Conservation (phyloP, 2,113 vertebrate species). For the Maccullochella peelii region DNA sequence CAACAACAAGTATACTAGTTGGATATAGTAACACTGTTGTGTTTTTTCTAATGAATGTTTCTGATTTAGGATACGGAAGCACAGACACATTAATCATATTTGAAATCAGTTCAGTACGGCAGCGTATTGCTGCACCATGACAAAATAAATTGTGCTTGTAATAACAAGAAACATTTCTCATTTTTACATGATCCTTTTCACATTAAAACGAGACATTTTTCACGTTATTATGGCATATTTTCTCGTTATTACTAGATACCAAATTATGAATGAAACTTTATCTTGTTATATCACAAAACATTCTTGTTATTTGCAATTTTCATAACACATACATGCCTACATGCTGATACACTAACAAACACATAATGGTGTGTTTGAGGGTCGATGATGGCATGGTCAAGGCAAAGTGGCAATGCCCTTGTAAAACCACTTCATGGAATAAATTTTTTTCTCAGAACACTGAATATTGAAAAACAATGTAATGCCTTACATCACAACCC, state of each 20-base stretch:
- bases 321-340: not conserved
- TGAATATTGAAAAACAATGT: slow-evolving; percentile 53
- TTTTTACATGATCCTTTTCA: too few species aligned
- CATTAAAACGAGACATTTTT: too few species aligned
- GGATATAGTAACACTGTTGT: not conserved
- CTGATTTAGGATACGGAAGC: not conserved
- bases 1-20: too few species aligned
- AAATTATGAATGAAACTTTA: too few species aligned
- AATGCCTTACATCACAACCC: slow-evolving; percentile 18
- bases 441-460: slow-evolving; percentile 23
- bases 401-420: slow-evolving; percentile 8
- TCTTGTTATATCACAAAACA: too few species aligned
- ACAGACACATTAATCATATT: not conserved
- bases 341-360: not conserved
- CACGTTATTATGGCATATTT: too few species aligned
- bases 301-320: not conserved
- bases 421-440: slow-evolving; percentile 42
- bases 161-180: too few species aligned
- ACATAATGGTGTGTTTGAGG: not conserved
- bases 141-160: too few species aligned
- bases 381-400: slow-evolving; percentile 1
- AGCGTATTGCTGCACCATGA: too few species aligned
- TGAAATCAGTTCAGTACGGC: not conserved
- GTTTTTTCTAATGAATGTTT: not conserved
- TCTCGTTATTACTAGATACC: too few species aligned